A percentile compares a stretch with the other conserved stretches of the same genome.
These are phyloP conservation scores for Zonitis immaculata DNA, from an alignment of 2,888 invertebrate genomes.

Conservation along the genomic window DNA sequence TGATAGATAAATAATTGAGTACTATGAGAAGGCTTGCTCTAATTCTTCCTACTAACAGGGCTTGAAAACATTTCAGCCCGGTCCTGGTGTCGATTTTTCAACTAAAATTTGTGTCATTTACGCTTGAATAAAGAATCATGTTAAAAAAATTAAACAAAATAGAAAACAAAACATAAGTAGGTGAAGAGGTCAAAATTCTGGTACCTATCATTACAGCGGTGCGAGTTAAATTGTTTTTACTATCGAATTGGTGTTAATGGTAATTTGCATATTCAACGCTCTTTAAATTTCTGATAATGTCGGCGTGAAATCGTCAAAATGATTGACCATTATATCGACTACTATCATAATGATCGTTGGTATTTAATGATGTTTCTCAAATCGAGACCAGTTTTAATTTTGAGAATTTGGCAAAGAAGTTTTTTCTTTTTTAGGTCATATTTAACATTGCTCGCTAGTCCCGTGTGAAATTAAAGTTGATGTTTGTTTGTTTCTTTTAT, in stretches of 20 bases:
- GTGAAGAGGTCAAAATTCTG: constrained; percentile 14
- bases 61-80: too few relatives aligned
- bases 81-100: too few relatives aligned
- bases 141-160: background rate
- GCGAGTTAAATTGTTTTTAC: constrained; percentile 7
- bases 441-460: too few relatives aligned
- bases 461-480: too few relatives aligned
- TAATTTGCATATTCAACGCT: background rate
- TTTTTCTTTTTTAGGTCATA: too few relatives aligned
- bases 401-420: background rate
- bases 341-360: background rate
- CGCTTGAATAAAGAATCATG: too few relatives aligned
- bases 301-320: background rate
- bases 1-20: background rate
- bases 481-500: too few relatives aligned
- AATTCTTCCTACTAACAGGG: background rate
- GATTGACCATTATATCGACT: background rate
- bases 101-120: too few relatives aligned
- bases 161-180: constrained; percentile 9
- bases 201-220: constrained; percentile 4
- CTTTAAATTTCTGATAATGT: background rate
- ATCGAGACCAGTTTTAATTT: background rate
- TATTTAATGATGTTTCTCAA: background rate
- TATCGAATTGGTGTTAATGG: constrained; percentile 9
- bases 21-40: too few relatives aligned